These are phyloP conservation scores for Apeira syringaria DNA, from an alignment of 2,888 invertebrate species.

Conservation along the genomic window DNA sequence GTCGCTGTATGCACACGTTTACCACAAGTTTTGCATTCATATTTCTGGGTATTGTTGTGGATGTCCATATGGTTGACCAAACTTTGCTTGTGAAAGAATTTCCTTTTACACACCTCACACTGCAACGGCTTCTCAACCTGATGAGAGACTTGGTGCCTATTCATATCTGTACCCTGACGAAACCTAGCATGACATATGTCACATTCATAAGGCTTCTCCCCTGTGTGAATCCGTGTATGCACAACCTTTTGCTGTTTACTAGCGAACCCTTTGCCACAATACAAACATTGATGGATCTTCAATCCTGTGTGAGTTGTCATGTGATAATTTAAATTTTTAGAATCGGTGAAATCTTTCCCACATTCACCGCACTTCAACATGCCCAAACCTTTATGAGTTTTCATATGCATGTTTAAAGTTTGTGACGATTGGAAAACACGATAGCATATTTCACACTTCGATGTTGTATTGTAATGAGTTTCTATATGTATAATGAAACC, in stretches of 20 bases:
- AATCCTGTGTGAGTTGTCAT: conserved; percentile 40
- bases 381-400: background rate
- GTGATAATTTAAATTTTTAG: conserved; percentile 21
- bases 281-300: conserved; percentile 39
- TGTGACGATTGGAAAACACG: background rate
- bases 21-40: conserved; percentile 29
- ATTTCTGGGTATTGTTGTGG: conserved; percentile 29
- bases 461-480: conserved; percentile 30
- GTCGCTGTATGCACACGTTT: background rate
- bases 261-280: conserved; percentile 41
- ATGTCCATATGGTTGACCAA: conserved; percentile 27
- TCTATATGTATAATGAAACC: conserved; percentile 31
- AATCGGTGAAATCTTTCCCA: background rate
- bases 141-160: conserved; percentile 29
- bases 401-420: background rate
- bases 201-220: conserved; percentile 24
- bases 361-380: conserved; percentile 7
- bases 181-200: conserved; percentile 27
- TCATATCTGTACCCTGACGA: conserved; percentile 13
- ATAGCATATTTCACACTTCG: conserved; percentile 20
- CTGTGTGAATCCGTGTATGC: conserved; percentile 38
- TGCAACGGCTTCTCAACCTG: conserved; percentile 12
- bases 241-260: background rate
- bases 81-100: conserved; percentile 20
- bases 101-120: conserved; percentile 37